Evolutionary conservation across 37 sponge, comb jelly and placozoan genomes (phyloP), one percentile per base, ranked within the genome.

Genomic region (Haliclona indistincta): DNA sequence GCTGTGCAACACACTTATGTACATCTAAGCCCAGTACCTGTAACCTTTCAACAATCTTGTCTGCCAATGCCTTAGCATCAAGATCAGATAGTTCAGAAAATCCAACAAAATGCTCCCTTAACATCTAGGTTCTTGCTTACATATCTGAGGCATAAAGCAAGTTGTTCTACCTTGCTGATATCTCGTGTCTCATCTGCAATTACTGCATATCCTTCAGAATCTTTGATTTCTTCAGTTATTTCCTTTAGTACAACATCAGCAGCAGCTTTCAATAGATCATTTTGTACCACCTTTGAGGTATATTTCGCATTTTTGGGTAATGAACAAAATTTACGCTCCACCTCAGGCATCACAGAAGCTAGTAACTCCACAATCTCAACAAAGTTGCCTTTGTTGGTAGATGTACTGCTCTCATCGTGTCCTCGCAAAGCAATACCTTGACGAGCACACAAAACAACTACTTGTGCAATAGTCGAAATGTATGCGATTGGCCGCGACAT

Each of bases 241-340:
- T 75, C 26, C 52, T 39, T 60, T 8, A 75, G 62, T 22, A 75
- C 76, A 75, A 55, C 42, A 62, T 75, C 65, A 41, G 76, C 39
- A 75, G 76, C 76, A 75, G 65, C 64, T 75, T 75, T 75, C 64
- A 75, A 63, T 35, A 75, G 47, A 62, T 75, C 76, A 61, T 75
- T 75, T 34, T 75, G 76, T 75, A 63, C 42, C 4, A 56, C 60
- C 19, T 73, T 73, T 33, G 74, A 73, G n/a, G 74, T 73, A 56
- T 73, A 73, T 54, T 73, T 73, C 30, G 74, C 74, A 55, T 73
- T 73, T 33, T 38, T 43, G 47, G 64, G 65, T n/a, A 61, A 39
- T 62, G 47, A 44, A 23, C 30, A 10, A 38, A 75, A 38, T 55
- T 43, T 63, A 75, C 13, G 49, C 41, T 61, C 35, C 13, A 75